phyloP scores from a whole-genome alignment of 2,888 invertebrate genomes.

The Drosophila algonquin region DNA sequence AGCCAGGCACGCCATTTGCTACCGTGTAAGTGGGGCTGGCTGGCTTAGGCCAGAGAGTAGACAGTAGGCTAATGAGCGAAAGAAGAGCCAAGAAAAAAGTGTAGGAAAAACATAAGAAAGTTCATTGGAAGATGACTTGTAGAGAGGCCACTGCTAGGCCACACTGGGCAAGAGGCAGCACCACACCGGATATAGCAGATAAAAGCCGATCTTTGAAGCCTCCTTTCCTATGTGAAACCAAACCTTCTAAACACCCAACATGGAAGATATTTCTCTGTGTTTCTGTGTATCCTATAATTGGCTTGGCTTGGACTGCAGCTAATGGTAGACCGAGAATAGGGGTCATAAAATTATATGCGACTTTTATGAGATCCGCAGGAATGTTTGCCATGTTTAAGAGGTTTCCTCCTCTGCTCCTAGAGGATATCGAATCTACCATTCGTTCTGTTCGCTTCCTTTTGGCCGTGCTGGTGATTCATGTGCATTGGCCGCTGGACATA shows the following conservation, averaged over 20 bases:
- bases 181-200: too few relatives aligned
- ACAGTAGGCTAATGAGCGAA: constrained; percentile 7
- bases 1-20: constrained; percentile 32
- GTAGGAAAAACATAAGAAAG: not conserved
- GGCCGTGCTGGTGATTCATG: constrained; percentile 52
- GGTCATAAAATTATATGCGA: not conserved
- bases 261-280: not conserved
- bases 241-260: not conserved
- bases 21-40: constrained; percentile 31
- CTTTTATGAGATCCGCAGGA: not conserved
- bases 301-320: not conserved
- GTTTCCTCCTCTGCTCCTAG: not conserved
- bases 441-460: constrained; percentile 9
- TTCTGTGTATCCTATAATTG: not conserved
- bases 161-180: too few relatives aligned
- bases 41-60: not conserved
- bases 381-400: not conserved
- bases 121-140: not conserved
- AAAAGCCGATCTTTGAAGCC: not conserved
- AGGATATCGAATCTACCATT: constrained; percentile 35
- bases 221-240: not conserved
- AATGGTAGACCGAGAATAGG: not conserved
- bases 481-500: constrained; percentile 58
- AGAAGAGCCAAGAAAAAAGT: not conserved
- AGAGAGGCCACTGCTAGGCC: too few relatives aligned